Conservation (phyloP, 2,797 vertebrate genomes). For the Siniperca scherzeri region DNA sequence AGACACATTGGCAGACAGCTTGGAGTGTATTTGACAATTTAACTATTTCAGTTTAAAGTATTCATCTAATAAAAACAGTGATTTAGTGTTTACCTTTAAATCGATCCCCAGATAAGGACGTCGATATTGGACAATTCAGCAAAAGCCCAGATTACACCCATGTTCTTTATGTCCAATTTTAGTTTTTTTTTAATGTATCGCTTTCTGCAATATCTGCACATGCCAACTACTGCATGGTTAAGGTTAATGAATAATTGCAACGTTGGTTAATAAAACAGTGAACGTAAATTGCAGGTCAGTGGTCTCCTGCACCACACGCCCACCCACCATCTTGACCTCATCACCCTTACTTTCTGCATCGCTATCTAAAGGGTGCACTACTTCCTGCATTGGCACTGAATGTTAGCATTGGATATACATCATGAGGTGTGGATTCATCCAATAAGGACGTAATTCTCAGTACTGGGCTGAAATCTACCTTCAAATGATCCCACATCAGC, state of each 20-base stretch:
- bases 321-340: background rate
- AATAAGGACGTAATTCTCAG: background rate
- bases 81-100: background rate
- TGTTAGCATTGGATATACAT: background rate
- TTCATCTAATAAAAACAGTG: background rate
- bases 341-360: background rate
- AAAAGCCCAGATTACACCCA: background rate
- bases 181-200: background rate
- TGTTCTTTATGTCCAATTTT: background rate
- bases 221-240: background rate
- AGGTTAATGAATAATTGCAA: too few species aligned
- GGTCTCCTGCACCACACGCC: background rate
- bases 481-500: constrained; percentile 11
- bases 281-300: background rate
- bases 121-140: background rate
- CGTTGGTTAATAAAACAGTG: background rate
- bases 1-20: background rate
- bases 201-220: background rate
- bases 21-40: background rate
- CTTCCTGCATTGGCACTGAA: background rate
- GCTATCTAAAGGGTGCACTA: background rate
- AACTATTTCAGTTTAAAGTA: background rate
- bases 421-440: background rate
- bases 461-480: background rate
- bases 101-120: background rate